A percentile compares a stretch with the other conserved stretches of the same genome.
phyloP scores from a whole-genome alignment of 2,113 vertebrate genomes.

The Mandrillus leucophaeus region DNA sequence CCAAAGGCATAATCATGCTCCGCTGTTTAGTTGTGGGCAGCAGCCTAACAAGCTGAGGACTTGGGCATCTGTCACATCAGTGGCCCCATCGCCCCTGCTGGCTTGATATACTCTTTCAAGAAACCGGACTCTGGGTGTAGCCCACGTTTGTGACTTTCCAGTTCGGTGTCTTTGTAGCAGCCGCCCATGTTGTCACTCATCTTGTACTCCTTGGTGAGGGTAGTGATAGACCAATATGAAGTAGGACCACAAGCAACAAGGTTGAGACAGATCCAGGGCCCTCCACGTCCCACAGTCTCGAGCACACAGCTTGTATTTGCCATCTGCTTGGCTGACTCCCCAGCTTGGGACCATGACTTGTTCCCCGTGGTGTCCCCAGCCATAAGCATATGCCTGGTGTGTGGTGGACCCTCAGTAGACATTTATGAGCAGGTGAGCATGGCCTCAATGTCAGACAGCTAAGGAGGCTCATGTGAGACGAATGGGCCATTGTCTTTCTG shows the following conservation, averaged over 20 bases:
- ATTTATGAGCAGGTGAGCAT: too few species aligned
- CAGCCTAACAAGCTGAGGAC: background rate
- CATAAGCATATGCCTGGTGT: background rate
- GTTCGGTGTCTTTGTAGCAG: accelerated
- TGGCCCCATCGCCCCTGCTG: background rate
- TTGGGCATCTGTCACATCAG: accelerated
- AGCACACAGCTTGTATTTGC: background rate
- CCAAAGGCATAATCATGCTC: background rate
- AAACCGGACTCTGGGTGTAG: background rate
- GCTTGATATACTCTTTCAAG: too few species aligned
- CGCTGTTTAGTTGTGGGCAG: background rate
- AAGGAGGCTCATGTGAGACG: accelerated
- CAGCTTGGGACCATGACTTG: accelerated
- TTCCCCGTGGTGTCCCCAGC: background rate
- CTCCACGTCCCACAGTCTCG: accelerated
- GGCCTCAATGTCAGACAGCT: accelerated
- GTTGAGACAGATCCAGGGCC: background rate
- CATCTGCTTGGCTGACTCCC: background rate
- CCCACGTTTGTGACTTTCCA: background rate
- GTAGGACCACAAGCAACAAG: background rate
- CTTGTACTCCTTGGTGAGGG: background rate
- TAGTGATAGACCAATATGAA: accelerated
- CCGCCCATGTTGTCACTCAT: background rate
- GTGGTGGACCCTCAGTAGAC: too few species aligned
- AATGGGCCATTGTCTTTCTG: accelerated